Conservation (phyloP, 2,888 invertebrate species). For the Pharmacophagus antenor region DNA sequence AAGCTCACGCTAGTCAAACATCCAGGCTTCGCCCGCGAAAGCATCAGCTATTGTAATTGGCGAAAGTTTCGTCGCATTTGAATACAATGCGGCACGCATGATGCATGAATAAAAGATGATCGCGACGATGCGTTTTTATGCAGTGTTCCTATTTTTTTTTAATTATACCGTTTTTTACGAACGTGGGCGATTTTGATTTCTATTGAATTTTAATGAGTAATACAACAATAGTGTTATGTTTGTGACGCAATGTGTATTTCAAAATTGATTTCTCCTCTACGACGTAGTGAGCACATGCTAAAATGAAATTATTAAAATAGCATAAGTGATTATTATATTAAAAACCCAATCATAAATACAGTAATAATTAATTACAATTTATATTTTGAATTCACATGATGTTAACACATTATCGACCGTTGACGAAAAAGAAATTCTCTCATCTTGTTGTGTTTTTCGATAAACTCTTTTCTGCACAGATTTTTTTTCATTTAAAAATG, state of each 20-base stretch:
- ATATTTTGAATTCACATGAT: too few relatives aligned
- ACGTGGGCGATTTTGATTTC: conserved; percentile 39
- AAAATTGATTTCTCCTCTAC: background rate
- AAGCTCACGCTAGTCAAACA: conserved; percentile 45
- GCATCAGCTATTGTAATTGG: conserved; percentile 60
- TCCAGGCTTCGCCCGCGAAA: conserved; percentile 59
- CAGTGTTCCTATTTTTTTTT: conserved; percentile 48
- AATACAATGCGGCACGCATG: conserved; percentile 65
- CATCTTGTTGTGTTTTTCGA: too few relatives aligned
- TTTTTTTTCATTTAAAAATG: too few relatives aligned
- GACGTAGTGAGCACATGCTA: background rate
- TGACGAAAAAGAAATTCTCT: too few relatives aligned
- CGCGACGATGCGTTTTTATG: conserved; percentile 56
- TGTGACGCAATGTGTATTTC: background rate
- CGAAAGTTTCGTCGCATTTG: conserved; percentile 72
- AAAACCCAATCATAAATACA: too few relatives aligned
- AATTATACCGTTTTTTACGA: conserved; percentile 48
- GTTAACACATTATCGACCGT: too few relatives aligned
- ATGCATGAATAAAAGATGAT: conserved; percentile 70
- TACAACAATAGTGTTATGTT: background rate
- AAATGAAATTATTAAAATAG: background rate
- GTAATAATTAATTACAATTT: too few relatives aligned
- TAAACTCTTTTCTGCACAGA: too few relatives aligned
- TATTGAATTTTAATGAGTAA: conserved; percentile 25
- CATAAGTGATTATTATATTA: too few relatives aligned